Conservation (phyloP, 1,140 invertebrate species). For the Adelges cooleyi region DNA sequence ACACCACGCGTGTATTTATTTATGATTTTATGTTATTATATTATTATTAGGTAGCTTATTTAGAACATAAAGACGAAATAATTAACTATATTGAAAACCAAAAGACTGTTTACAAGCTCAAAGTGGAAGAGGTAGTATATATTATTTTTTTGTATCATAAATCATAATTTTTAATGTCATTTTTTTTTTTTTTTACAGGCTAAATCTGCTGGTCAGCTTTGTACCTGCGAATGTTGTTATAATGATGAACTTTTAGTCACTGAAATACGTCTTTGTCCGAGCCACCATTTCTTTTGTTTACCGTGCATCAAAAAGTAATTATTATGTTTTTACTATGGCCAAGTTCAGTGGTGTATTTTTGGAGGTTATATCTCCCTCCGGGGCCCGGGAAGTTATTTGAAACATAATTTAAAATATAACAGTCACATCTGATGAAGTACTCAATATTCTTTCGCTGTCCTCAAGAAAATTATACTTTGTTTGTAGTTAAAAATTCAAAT, state of each 20-base stretch:
- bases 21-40: neutral
- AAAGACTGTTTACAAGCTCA: neutral
- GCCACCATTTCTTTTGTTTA: neutral
- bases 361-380: too few relatives aligned
- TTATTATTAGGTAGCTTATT: neutral
- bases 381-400: too few relatives aligned
- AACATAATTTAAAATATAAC: too few relatives aligned
- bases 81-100: neutral
- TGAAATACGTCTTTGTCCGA: neutral
- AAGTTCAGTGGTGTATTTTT: too few relatives aligned
- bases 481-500: too few relatives aligned
- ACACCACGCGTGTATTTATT: neutral
- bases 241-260: neutral
- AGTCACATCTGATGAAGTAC: too few relatives aligned
- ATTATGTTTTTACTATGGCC: too few relatives aligned
- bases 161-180: neutral
- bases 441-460: too few relatives aligned
- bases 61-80: slow-evolving; percentile 13
- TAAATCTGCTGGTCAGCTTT: neutral
- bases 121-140: slow-evolving; percentile 2
- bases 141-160: neutral
- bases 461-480: too few relatives aligned
- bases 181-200: neutral
- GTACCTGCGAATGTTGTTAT: neutral
- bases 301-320: slow-evolving; percentile 9